Conservation (phyloP, 2,888 invertebrate species). For the Rhyacophila evoluta region DNA sequence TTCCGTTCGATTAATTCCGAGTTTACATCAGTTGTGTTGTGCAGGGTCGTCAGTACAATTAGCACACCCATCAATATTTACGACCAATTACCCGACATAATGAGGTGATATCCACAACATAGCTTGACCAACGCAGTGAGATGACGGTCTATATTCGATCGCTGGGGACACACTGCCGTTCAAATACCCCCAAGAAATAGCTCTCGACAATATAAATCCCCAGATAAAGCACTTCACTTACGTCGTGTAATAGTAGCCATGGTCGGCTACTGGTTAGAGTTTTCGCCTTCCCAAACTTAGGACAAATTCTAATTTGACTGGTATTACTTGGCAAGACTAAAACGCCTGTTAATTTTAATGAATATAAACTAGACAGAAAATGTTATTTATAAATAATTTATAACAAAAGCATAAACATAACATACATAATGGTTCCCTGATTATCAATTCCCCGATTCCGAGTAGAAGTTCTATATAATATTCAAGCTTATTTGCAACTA, state of each 20-base stretch:
- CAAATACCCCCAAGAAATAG: background rate
- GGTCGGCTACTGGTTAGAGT: background rate
- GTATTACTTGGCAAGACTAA: background rate
- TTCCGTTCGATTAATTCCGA: background rate
- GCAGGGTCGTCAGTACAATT: conserved; percentile 1
- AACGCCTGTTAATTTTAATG: background rate
- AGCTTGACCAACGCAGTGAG: conserved; percentile 42
- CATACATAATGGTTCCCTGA: too few relatives aligned
- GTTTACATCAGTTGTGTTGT: conserved; percentile 2
- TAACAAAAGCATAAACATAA: too few relatives aligned
- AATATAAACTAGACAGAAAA: too few relatives aligned
- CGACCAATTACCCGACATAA: conserved; percentile 51
- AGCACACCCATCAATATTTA: conserved; percentile 47
- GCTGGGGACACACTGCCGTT: background rate
- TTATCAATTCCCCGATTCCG: too few relatives aligned
- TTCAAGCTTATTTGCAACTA: too few relatives aligned
- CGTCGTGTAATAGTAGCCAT: background rate
- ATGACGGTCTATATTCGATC: conserved; percentile 17
- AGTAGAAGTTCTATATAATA: too few relatives aligned
- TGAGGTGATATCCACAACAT: conserved; percentile 36
- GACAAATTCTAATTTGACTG: background rate
- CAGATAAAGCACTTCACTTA: background rate
- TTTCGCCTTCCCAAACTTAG: background rate
- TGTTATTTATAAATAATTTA: too few relatives aligned
- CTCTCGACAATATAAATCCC: background rate